Evolutionary conservation across 2,797 vertebrate genomes (phyloP), one percentile per base, ranked within the genome.

Genomic region (Aselliscus stoliczkanus): DNA sequence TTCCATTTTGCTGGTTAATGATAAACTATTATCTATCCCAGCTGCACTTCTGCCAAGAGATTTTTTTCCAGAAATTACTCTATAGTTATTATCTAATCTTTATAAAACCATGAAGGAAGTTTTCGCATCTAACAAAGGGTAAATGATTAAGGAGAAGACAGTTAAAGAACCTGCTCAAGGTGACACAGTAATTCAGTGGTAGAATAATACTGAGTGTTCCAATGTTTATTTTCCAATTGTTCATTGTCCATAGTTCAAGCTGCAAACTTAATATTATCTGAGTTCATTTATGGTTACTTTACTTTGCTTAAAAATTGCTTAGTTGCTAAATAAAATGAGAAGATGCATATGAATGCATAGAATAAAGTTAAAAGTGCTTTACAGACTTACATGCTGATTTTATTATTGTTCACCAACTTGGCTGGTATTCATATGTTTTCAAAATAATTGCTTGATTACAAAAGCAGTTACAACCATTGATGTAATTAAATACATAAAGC

Each of bases 1-100:
- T 70, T 96, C 76, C 77, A 94, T 96, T 89, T 82, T 90, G 56
- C 92, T 9, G 2, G 97, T 98, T 97, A 98, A 98, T 98, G 79
- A 97, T 97, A 95, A 98, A 97, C 97, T 94, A 96, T 95, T 96
- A 96, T 97, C 97, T 94, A 79, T 85, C 47, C 79, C 5, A 79
- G 42, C 60, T 93, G 91, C 58, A 95, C 54, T 39, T 95, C 67
- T 96, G 96, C 96, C 97, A 97, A 96, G 88, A 95, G 58, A 2
- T 90, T 96, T 96, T 80, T 80, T 58, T 42, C 81, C 65, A 96
- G 96, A 93, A 97, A 97, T 56, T 73, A 79, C 95, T 96, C 96
- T 98, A 97, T 95, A 96, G 96, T 95, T 97, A 97, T 96, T 98
- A 98, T 97, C 96, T 98, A 97, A 97, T 97, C 97, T 97, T 96